phyloP scores from a whole-genome alignment of 2,113 vertebrate species.

The Ardeotis arabs region DNA sequence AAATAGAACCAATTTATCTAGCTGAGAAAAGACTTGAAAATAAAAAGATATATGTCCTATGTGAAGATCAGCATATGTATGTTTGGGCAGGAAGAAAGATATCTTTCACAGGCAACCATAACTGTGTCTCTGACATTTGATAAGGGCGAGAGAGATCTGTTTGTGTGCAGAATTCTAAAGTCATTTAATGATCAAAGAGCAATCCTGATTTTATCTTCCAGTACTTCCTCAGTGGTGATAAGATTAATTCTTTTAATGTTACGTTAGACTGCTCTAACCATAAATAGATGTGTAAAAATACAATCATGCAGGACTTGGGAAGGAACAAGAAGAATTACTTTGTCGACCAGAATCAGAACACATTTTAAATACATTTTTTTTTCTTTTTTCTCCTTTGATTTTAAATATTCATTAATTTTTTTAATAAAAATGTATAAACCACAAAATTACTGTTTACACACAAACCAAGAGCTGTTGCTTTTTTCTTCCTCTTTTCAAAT shows the following conservation, averaged over 20 bases:
- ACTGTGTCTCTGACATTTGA: conserved; percentile 35
- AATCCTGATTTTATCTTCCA: conserved; percentile 56
- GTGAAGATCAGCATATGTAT: background rate
- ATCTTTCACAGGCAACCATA: conserved; percentile 6
- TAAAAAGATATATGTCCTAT: background rate
- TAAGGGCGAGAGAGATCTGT: conserved; percentile 1
- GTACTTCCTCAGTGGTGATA: conserved; percentile 49
- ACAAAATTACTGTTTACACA: background rate
- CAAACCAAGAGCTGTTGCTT: background rate
- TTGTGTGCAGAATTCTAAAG: conserved; percentile 42
- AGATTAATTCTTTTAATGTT: conserved; percentile 56
- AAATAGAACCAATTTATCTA: background rate
- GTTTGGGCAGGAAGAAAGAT: background rate
- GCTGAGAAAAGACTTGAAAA: background rate
- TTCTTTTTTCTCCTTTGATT: background rate
- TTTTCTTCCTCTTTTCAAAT: background rate
- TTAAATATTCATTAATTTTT: background rate
- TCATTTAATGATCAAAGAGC: conserved; percentile 55
- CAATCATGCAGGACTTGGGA: background rate
- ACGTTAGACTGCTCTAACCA: background rate
- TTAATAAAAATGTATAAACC: background rate
- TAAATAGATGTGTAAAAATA: conserved; percentile 41
- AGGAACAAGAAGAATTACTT: background rate
- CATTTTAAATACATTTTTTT: background rate
- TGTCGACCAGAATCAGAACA: background rate